Base-by-base conservation (phyloP, 35 echinoderm and acorn worm species). In the Ophioderma brevispina region DNA sequence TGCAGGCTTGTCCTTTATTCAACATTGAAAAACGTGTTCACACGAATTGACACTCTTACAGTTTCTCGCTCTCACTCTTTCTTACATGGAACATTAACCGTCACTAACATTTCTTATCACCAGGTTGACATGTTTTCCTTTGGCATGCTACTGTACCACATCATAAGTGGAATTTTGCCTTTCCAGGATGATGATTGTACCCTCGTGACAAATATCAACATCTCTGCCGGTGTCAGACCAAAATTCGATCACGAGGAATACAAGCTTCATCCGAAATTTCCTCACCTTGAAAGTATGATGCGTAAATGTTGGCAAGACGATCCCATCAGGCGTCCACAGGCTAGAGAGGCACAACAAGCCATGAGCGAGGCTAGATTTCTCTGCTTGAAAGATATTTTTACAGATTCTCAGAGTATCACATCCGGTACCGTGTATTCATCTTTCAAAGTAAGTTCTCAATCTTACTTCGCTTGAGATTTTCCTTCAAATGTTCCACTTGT, bases 41-140 rank as follows among this genome's bases (percentile, higher is more conserved):
- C n/a, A n/a, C n/a, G n/a, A n/a, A n/a, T n/a, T n/a, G n/a, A n/a
- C n/a, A n/a, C n/a, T n/a, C n/a, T n/a, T n/a, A n/a, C n/a, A n/a
- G n/a, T n/a, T n/a, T n/a, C n/a, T n/a, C n/a, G n/a, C n/a, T n/a
- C n/a, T n/a, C n/a, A n/a, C n/a, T n/a, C n/a, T n/a, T n/a, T n/a
- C n/a, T n/a, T n/a, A n/a, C n/a, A n/a, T n/a, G n/a, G n/a, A n/a
- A n/a, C n/a, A n/a, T n/a, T n/a, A n/a, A n/a, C n/a, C n/a, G n/a
- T n/a, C n/a, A n/a, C n/a, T n/a, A n/a, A n/a, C n/a, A n/a, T n/a
- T n/a, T n/a, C n/a, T n/a, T n/a, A n/a, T n/a, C n/a, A n/a, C n/a
- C n/a, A 95, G 93, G 93, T 82, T 46, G 93, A 95, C 76, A 80
- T 84, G 42, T 95, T 95, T 40, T 95, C 93, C 1, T 88, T 87